These are phyloP conservation scores for Phenganax subtilis DNA, from an alignment of 92 coral and sea anemone species.

Conservation along the genomic window DNA sequence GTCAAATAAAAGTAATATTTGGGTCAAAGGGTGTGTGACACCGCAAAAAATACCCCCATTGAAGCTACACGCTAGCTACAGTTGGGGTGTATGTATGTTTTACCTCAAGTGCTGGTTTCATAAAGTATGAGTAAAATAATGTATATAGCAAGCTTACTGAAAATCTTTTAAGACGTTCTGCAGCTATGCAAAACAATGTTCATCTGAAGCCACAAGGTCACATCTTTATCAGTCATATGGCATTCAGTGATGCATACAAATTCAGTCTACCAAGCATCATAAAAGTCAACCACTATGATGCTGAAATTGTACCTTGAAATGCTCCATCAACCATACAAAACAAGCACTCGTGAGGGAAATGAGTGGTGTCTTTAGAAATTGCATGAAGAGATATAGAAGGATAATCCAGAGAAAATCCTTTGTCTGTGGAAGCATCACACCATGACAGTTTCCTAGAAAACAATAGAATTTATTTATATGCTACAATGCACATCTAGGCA, in stretches of 20 bases:
- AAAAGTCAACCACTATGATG: neutral
- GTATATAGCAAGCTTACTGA: too few species aligned
- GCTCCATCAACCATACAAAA: conserved; percentile 87
- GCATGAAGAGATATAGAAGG: conserved; percentile 93
- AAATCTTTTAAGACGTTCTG: too few species aligned
- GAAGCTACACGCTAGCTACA: too few species aligned
- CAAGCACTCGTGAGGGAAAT: conserved; percentile 88
- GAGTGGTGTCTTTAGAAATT: conserved; percentile 77
- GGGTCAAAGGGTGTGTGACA: too few species aligned
- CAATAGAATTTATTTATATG: neutral
- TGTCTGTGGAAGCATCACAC: conserved; percentile 64
- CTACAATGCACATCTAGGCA: neutral
- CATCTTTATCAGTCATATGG: neutral
- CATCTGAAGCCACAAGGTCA: too few species aligned
- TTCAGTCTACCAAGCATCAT: neutral
- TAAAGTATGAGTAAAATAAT: too few species aligned
- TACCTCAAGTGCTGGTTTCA: too few species aligned
- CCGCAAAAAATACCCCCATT: too few species aligned
- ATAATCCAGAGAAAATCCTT: conserved; percentile 91
- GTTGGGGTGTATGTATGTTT: too few species aligned
- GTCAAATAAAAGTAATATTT: too few species aligned
- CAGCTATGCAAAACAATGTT: too few species aligned
- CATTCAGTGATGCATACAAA: neutral
- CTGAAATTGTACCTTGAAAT: conserved; percentile 53
- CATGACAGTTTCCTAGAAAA: conserved; percentile 80